Base-by-base conservation (phyloP, 2,888 invertebrate species). In the Scrobipalpa costella region DNA sequence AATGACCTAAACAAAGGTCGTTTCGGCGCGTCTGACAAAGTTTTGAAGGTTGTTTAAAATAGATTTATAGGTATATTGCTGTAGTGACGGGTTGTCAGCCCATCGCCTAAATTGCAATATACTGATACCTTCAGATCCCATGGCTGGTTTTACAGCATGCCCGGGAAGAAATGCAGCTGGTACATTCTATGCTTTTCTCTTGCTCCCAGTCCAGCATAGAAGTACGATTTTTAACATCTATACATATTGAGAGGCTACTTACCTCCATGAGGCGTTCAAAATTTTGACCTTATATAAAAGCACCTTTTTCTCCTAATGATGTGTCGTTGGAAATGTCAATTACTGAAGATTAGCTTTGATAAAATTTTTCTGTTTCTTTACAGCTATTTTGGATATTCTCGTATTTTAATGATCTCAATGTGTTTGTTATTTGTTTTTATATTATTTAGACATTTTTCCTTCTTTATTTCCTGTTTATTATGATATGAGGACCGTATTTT, bases 301-400 rank as follows among this genome's bases (percentile, higher is more conserved):
- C 40, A 57, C 40, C 44, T 50, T 19, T 36, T 19, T 66, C 33
- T 33, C 55, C n/a, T 55, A 27, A 55, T 11, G 33, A 15, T 33
- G 33, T 55, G 6, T 9, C 27, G 33, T 55, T 55, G 6, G 33
- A 33, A 55, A 55, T 33, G 27, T 9, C 1, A 0, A 1, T 50
- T 9, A 19, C 50, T 47, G 47, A 17, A 47, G 47, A 47, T 47
- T 47, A 17, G 47, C 47, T 47, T 17, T 47, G 47, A 47, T 47
- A 8, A 47, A 47, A 13, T 40, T 13, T 40, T 13, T 40, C 13
- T 13, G 47, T 47, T 47, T 17, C 0, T 17, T 13, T n/a, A 2
- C 17, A n/a, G 36, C n/a, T 47, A 15, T 7, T 15, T 6, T 17
- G 47, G 1, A 17, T n/a, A 6, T 17, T 47, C 17, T 17, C 47